Percentiles rank a stretch among this genome's conserved stretches.
Conservation (phyloP, 2,888 invertebrate species). For the Volucella bombylans region DNA sequence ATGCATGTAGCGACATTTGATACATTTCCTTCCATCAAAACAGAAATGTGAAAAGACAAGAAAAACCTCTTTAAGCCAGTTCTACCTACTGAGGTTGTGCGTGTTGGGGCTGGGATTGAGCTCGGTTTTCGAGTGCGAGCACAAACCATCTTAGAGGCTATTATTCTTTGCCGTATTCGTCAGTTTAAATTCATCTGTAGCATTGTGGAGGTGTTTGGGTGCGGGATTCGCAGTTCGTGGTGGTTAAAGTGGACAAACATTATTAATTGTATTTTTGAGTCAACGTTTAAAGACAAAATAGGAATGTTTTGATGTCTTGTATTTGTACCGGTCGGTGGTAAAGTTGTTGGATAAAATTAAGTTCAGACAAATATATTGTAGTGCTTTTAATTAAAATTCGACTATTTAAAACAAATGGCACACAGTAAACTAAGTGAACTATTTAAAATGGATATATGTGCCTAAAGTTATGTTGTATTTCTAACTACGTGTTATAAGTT, state of each 20-base stretch:
- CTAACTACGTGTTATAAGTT: too few species aligned
- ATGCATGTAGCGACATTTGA: conserved; percentile 64
- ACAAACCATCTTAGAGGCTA: conserved; percentile 58
- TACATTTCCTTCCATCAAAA: conserved; percentile 53
- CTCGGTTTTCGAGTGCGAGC: conserved; percentile 57
- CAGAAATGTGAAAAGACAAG: conserved; percentile 47
- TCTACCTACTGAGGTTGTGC: conserved; percentile 48
- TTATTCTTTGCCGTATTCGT: conserved; percentile 59
- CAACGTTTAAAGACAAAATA: conserved; percentile 6
- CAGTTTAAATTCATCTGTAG: conserved; percentile 69
- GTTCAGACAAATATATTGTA: not conserved
- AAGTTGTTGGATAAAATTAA: conserved; percentile 24
- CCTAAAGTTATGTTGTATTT: not conserved
- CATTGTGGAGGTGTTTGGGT: conserved; percentile 50
- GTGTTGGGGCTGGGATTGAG: conserved; percentile 58
- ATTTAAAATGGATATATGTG: conserved; percentile 1
- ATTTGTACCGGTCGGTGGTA: not conserved
- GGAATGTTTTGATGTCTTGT: conserved; percentile 8
- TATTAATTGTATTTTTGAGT: conserved; percentile 8
- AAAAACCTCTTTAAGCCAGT: conserved; percentile 68
- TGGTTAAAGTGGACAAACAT: not conserved
- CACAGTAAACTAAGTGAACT: not conserved
- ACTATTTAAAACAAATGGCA: not conserved
- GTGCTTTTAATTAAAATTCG: not conserved
- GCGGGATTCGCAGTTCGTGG: conserved; percentile 48